Conservation (phyloP, 2,888 invertebrate species). For the Venusia cambrica region DNA sequence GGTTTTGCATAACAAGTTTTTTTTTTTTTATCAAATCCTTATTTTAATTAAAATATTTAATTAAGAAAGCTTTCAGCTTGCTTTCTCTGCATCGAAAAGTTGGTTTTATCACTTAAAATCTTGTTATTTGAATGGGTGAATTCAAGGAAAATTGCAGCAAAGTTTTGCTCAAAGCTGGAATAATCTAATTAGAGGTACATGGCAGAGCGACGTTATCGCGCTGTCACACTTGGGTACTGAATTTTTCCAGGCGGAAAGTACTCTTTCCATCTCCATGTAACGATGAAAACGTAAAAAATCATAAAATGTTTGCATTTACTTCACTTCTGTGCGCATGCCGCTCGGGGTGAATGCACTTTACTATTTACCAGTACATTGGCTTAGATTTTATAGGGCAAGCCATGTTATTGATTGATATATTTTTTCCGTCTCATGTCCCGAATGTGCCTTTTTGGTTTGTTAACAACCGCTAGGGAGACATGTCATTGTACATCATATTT, state of each 20-base stretch:
- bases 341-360: constrained; percentile 46
- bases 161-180: constrained; percentile 40
- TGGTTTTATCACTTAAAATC: too few species aligned
- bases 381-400: constrained; percentile 47
- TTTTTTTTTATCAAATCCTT: too few species aligned
- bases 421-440: constrained; percentile 39
- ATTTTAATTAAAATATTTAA: too few species aligned
- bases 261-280: constrained; percentile 48
- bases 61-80: too few species aligned
- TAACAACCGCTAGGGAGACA: constrained; percentile 2
- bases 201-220: constrained; percentile 56
- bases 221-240: constrained; percentile 52
- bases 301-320: constrained; percentile 43
- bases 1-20: too few species aligned
- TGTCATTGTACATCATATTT: constrained; percentile 53
- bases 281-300: constrained; percentile 47
- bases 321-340: constrained; percentile 24
- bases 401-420: constrained; percentile 62
- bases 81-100: too few species aligned
- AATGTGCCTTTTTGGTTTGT: constrained; percentile 7
- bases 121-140: neutral
- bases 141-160: constrained; percentile 34
- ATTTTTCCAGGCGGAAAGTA: constrained; percentile 58
- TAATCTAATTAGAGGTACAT: constrained; percentile 62
- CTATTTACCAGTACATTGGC: constrained; percentile 31